Evolutionary conservation across 2,113 vertebrate genomes (phyloP).

Genomic region (Sphaerodactylus townsendi): DNA sequence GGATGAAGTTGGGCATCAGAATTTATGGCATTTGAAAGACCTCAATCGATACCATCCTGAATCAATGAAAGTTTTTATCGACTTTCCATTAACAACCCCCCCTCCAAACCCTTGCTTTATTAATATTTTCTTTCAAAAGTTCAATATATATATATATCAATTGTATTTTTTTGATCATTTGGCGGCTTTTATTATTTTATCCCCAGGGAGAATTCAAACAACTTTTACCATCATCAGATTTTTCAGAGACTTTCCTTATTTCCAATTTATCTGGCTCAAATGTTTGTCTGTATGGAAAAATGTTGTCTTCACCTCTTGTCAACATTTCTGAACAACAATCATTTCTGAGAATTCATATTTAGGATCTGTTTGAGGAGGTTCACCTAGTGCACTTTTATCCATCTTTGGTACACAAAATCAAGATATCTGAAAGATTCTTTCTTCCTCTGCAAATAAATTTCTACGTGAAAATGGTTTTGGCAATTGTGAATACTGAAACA

Average conservation of each 20-base stretch:
- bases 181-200: neutral
- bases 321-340: neutral
- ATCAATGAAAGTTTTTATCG: neutral
- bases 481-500: neutral
- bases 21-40: slow-evolving; percentile 11
- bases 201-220: neutral
- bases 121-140: neutral
- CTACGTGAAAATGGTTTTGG: neutral
- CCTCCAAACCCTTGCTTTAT: neutral
- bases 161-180: neutral
- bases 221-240: neutral
- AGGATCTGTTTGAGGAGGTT: neutral
- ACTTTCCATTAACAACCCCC: neutral
- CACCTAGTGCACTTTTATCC: neutral
- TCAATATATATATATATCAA: neutral
- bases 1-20: neutral
- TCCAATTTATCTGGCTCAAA: neutral
- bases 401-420: neutral
- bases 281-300: neutral
- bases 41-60: neutral
- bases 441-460: neutral
- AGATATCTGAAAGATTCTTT: neutral
- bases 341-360: neutral
- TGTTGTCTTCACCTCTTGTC: neutral
- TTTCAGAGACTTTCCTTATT: neutral